Evolutionary conservation across 2,888 invertebrate species (phyloP), one percentile per base, ranked within the genome.

Genomic region (Monoplex corrugatus): DNA sequence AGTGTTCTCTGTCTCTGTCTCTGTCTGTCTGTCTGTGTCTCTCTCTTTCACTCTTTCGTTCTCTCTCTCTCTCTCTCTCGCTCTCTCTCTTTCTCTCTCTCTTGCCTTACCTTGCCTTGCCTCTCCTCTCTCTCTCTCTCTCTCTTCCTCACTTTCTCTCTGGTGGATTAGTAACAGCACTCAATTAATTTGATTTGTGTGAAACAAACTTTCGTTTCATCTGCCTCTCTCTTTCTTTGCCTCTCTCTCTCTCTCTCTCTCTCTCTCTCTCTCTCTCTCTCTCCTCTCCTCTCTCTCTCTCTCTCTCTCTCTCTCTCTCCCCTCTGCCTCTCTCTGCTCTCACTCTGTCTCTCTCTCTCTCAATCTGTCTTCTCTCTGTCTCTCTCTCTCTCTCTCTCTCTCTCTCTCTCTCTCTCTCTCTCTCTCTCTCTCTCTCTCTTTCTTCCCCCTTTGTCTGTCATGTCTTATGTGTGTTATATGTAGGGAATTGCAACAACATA

Each of bases 341-440:
- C 72, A 35, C 72, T 72, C 72, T 72, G 6, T 72, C 32, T 72
- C 32, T 32, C 32, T 72, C 32, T 72, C 72, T 72, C 72, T 32
- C 32, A 35, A 0, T 72, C 72, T 72, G 35, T 32, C 72, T 5
- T 8, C 16, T 5, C 6, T 35, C 35, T 16, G 10, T 23, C 23
- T 23, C 6, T 32, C 38, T 2, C 38, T 0, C 72, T 19, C 8
- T 2, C 35, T 72, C 72, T 72, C 72, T 72, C 35, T 3, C 72
- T 72, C 35, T 19, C 10, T 2, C 19, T 19, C 19, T 19, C 35
- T 35, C 72, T 72, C 72, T 72, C 72, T 35, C 32, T 72, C 72
- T 72, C 72, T 72, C 38, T 72, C 72, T 72, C 72, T 35, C 1
- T 38, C 72, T 72, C 72, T 72, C 72, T 72, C 72, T 72, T 35